phyloP scores from a whole-genome alignment of 2,113 vertebrate species.

The Echinops telfairi region DNA sequence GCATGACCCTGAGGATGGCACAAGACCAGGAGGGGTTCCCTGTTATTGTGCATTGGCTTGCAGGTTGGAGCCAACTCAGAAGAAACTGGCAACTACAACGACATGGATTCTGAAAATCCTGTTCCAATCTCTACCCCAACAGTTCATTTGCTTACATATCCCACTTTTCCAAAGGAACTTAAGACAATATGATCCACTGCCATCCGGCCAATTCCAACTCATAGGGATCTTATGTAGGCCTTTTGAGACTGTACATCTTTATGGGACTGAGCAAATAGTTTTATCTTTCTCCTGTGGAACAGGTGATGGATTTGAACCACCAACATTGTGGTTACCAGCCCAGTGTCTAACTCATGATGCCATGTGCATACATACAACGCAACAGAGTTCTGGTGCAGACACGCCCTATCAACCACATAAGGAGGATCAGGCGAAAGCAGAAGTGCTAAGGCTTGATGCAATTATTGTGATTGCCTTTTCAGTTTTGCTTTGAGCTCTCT shows the following conservation, averaged over 20 bases:
- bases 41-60: neutral
- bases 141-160: slow-evolving; percentile 7
- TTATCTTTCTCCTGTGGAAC: too few species aligned
- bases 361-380: neutral
- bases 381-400: neutral
- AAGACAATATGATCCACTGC: too few species aligned
- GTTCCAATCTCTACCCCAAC: neutral
- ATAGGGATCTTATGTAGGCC: too few species aligned
- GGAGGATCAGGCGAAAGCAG: slow-evolving; percentile 37
- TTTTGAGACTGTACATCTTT: too few species aligned
- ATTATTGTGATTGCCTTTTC: slow-evolving; percentile 53
- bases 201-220: too few species aligned
- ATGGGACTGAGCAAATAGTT: too few species aligned
- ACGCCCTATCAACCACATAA: neutral
- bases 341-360: too few species aligned
- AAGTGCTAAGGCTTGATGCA: slow-evolving; percentile 41
- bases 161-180: slow-evolving; percentile 5
- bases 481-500: slow-evolving; percentile 22
- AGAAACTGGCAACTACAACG: neutral
- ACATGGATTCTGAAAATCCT: neutral
- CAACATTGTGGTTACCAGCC: too few species aligned
- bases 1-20: neutral
- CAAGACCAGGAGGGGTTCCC: neutral
- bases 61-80: neutral
- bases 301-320: too few species aligned